Conservation (phyloP, 23 tunicate genomes). For the Clavelina lepadiformis region DNA sequence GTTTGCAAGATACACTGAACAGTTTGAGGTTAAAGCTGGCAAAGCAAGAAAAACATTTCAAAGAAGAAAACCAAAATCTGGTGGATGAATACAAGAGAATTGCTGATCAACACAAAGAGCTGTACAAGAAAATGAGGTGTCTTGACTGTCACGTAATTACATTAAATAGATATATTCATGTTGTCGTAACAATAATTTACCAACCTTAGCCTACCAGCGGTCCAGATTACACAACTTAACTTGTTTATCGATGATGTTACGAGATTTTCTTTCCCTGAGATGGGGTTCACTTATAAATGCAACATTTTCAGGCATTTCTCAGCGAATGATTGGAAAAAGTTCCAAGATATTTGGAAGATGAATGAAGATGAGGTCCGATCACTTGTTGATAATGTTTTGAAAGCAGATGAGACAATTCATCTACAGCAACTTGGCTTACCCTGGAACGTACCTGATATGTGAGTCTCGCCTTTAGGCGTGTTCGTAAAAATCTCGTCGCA, state of each 20-base stretch:
- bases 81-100: constrained; percentile 89
- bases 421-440: constrained; percentile 90
- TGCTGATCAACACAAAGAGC: constrained; percentile 84
- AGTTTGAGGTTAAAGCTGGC: constrained; percentile 62
- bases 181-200: too few species aligned
- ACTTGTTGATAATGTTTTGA: constrained; percentile 61
- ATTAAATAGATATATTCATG: too few species aligned
- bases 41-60: constrained; percentile 73
- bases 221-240: too few species aligned
- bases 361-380: constrained; percentile 72
- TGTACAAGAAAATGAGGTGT: constrained; percentile 95
- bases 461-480: neutral
- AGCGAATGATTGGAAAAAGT: constrained; percentile 87
- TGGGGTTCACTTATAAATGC: neutral
- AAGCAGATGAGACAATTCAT: constrained; percentile 72
- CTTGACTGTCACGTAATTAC: too few species aligned
- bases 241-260: too few species aligned
- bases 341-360: constrained; percentile 92
- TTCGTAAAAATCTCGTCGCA: neutral
- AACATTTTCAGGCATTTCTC: constrained; percentile 59
- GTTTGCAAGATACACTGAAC: constrained; percentile 86
- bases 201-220: too few species aligned
- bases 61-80: constrained; percentile 71
- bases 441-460: constrained; percentile 70
- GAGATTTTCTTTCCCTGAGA: too few species aligned